Conservation (phyloP, 2,888 invertebrate species). For the Plagiodera versicolora region DNA sequence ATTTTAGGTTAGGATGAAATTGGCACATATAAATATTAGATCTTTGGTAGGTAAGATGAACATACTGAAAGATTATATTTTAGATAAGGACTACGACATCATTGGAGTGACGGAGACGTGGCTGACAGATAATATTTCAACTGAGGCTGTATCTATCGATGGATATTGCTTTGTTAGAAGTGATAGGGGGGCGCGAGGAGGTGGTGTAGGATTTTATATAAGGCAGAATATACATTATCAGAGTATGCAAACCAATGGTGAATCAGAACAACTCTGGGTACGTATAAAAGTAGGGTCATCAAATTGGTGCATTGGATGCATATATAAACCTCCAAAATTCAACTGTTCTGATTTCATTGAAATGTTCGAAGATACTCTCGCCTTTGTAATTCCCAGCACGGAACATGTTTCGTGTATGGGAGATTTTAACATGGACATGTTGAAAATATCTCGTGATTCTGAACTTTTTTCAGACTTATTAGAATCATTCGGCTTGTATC, state of each 20-base stretch:
- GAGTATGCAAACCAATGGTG: background rate
- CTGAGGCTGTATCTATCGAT: background rate
- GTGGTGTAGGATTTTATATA: slow-evolving; percentile 3
- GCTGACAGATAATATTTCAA: slow-evolving; percentile 4
- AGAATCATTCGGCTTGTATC: background rate
- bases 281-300: background rate
- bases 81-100: slow-evolving; percentile 5
- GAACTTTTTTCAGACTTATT: background rate
- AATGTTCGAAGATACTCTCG: background rate
- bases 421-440: background rate
- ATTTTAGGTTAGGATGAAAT: background rate
- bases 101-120: slow-evolving; percentile 13
- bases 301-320: background rate
- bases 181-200: slow-evolving; percentile 10
- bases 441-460: background rate
- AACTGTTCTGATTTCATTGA: background rate
- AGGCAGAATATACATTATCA: background rate
- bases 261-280: background rate
- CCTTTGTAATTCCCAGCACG: background rate
- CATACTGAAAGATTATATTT: background rate
- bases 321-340: background rate
- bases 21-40: slow-evolving; percentile 3
- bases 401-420: background rate
- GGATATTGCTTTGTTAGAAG: slow-evolving; percentile 13
- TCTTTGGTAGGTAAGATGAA: background rate